phyloP scores from a whole-genome alignment of 1,140 invertebrate genomes.

The Habropoda laboriosa region DNA sequence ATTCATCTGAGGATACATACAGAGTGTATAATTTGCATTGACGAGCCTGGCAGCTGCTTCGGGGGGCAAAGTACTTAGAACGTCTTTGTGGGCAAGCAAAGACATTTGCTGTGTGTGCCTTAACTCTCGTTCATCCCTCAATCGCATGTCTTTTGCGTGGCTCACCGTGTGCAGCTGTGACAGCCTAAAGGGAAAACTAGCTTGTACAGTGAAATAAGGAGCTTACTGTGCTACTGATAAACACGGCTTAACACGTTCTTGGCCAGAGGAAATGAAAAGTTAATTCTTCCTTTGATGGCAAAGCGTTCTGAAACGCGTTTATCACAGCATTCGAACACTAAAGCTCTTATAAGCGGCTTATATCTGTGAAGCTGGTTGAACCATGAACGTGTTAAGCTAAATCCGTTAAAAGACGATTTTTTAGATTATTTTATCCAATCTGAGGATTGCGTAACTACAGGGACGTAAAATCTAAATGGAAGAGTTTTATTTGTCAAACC shows the following conservation, averaged over 20 bases:
- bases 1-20: constrained; percentile 81
- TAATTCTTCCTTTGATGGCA: background rate
- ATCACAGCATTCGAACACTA: background rate
- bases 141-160: constrained; percentile 87
- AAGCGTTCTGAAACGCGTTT: background rate
- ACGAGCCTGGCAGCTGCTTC: constrained; percentile 86
- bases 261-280: background rate
- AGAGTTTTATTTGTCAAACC: background rate
- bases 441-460: background rate
- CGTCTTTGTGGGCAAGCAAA: constrained; percentile 86
- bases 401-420: background rate
- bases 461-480: background rate
- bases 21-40: constrained; percentile 87
- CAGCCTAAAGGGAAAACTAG: constrained; percentile 83
- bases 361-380: background rate
- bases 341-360: background rate
- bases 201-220: constrained; percentile 67
- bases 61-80: constrained; percentile 85
- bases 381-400: background rate
- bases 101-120: constrained; percentile 88
- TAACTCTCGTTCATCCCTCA: constrained; percentile 88
- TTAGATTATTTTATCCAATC: background rate
- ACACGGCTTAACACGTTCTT: background rate
- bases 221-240: constrained; percentile 18
- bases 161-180: constrained; percentile 88